Percentiles rank a stretch among this genome's conserved stretches.
These are phyloP conservation scores for Leptothorax acervorum DNA, from an alignment of 2,888 invertebrate genomes.

Conservation along the genomic window DNA sequence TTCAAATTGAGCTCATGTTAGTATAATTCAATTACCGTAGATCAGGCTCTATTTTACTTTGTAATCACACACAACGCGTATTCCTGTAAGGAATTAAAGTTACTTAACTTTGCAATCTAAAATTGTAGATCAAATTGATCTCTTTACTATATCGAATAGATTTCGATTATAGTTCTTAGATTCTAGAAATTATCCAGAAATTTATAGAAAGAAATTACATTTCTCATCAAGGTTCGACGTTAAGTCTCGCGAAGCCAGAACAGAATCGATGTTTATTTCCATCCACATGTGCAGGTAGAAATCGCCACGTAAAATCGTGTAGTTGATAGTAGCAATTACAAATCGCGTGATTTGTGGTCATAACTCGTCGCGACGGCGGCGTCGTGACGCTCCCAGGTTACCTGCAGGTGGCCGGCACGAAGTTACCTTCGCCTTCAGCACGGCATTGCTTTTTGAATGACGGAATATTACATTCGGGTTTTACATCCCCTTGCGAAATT, in stretches of 20 bases:
- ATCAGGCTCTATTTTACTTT: constrained; percentile 20
- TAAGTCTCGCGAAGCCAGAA: constrained; percentile 60
- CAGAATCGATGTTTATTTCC: constrained; percentile 82
- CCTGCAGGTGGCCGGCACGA: constrained; percentile 84
- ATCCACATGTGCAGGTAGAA: constrained; percentile 74
- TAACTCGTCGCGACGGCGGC: constrained; percentile 85
- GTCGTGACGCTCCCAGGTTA: constrained; percentile 84
- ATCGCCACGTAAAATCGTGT: constrained; percentile 80
- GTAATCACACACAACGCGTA: background rate
- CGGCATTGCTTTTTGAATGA: constrained; percentile 78
- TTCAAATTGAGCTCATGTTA: constrained; percentile 17
- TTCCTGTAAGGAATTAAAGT: background rate
- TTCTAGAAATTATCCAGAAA: constrained; percentile 8
- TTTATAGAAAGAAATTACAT: constrained; percentile 44
- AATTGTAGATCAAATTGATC: background rate
- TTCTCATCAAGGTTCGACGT: constrained; percentile 56
- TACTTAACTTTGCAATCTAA: background rate
- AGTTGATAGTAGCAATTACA: constrained; percentile 85
- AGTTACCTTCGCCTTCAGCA: constrained; percentile 78
- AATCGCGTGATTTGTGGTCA: constrained; percentile 85
- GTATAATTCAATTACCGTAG: background rate
- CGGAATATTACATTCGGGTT: constrained; percentile 76
- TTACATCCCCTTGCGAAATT: constrained; percentile 54
- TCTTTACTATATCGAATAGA: background rate
- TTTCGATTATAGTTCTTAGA: constrained; percentile 1